A percentile compares a stretch with the other conserved stretches of the same genome.
These are phyloP conservation scores for Meloe dianella DNA, from an alignment of 2,888 invertebrate species.

Conservation along the genomic window DNA sequence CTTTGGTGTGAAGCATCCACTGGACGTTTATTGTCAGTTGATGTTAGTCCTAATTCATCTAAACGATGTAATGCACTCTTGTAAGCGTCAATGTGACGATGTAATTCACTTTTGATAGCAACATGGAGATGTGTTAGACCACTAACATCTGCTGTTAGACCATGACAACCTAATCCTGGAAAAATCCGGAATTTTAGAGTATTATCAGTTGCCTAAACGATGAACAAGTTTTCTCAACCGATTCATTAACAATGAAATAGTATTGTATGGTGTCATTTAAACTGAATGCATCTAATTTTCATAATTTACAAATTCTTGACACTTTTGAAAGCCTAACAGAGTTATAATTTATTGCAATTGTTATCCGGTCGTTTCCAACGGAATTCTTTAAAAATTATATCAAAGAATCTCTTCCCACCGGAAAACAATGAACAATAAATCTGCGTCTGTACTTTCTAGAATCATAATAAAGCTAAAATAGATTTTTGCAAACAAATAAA, in stretches of 20 bases:
- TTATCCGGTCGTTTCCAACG: neutral
- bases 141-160: constrained; percentile 72
- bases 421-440: constrained; percentile 13
- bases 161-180: constrained; percentile 81
- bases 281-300: neutral
- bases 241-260: no score
- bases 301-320: neutral
- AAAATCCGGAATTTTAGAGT: constrained; percentile 10
- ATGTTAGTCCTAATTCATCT: constrained; percentile 72
- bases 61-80: constrained; percentile 86
- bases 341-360: neutral
- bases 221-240: no score
- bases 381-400: neutral
- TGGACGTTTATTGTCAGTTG: constrained; percentile 64
- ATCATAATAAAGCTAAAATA: neutral
- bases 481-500: neutral
- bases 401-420: neutral
- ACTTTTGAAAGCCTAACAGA: neutral
- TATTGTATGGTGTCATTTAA: neutral
- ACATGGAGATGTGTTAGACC: constrained; percentile 79
- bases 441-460: constrained; percentile 7
- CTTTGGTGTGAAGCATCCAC: constrained; percentile 89
- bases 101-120: constrained; percentile 83
- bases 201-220: neutral
- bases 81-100: constrained; percentile 83